Evolutionary conservation across 2,888 invertebrate genomes (phyloP).

Genomic region (Agonopterix heracliana): DNA sequence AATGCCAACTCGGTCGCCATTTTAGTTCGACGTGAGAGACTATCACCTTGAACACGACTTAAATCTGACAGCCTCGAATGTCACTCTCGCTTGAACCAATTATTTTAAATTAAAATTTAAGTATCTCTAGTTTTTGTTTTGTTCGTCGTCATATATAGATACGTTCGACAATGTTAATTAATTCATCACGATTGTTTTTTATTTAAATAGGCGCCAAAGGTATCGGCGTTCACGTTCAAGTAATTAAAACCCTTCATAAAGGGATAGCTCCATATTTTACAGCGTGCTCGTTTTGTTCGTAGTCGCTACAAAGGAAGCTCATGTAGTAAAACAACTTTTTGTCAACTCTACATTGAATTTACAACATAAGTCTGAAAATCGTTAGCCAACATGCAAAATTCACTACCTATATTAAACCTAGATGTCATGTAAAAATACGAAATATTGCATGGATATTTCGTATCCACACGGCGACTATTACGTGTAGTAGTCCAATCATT

Average conservation of each 20-base stretch:
- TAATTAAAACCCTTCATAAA: too few species aligned
- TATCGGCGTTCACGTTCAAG: background rate
- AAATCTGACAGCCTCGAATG: conserved; percentile 74
- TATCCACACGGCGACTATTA: too few species aligned
- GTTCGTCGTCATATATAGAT: conserved; percentile 20
- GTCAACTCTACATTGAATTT: too few species aligned
- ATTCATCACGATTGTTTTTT: conserved; percentile 10
- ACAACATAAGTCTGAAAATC: too few species aligned
- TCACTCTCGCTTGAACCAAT: conserved; percentile 64
- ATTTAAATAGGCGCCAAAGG: conserved; percentile 13
- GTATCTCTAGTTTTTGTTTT: conserved; percentile 45
- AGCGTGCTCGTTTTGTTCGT: background rate
- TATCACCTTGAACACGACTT: conserved; percentile 73
- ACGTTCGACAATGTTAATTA: conserved; percentile 16
- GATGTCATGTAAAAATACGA: too few species aligned
- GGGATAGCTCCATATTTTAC: background rate
- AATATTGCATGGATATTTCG: too few species aligned
- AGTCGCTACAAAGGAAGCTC: too few species aligned
- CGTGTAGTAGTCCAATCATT: too few species aligned
- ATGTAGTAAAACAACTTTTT: too few species aligned
- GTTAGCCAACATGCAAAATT: too few species aligned
- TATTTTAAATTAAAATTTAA: conserved; percentile 50
- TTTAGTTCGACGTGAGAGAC: conserved; percentile 65
- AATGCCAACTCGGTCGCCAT: conserved; percentile 71
- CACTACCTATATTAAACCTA: too few species aligned